These are phyloP conservation scores for Protosalanx chinensis DNA, from an alignment of 2,797 vertebrate species.

Conservation along the genomic window DNA sequence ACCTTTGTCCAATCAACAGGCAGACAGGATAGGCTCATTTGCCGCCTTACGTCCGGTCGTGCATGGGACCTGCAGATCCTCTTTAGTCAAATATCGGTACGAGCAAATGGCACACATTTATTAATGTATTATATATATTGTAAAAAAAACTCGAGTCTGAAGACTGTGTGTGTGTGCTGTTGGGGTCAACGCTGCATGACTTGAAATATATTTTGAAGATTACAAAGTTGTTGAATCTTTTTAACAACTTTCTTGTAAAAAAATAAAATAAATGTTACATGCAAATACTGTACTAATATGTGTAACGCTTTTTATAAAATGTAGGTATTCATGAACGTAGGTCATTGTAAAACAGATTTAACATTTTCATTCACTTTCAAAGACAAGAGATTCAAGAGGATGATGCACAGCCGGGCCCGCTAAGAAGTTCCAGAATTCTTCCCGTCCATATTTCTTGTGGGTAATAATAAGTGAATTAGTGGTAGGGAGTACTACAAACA, in stretches of 20 bases:
- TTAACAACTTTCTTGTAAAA: too few relatives aligned
- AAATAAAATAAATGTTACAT: too few relatives aligned
- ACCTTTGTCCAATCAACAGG: slow-evolving; percentile 75
- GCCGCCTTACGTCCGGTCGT: slow-evolving; percentile 47
- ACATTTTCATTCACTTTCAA: slow-evolving; percentile 16
- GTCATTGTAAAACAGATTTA: too few relatives aligned
- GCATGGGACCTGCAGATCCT: slow-evolving; percentile 30
- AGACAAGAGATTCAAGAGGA: slow-evolving; percentile 45
- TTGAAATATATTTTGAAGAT: slow-evolving; percentile 33
- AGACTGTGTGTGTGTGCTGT: slow-evolving; percentile 10
- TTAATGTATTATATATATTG: slow-evolving; percentile 27
- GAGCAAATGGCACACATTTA: background rate
- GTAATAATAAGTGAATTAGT: slow-evolving; percentile 76
- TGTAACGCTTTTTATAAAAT: too few relatives aligned
- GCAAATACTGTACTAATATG: too few relatives aligned
- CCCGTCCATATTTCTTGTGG: slow-evolving; percentile 60
- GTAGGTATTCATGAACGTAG: too few relatives aligned
- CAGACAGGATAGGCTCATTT: slow-evolving; percentile 62
- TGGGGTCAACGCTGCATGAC: background rate
- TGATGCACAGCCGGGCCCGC: slow-evolving; percentile 30
- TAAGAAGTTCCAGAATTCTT: slow-evolving; percentile 37
- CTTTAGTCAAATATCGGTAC: background rate
- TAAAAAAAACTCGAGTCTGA: slow-evolving; percentile 1
- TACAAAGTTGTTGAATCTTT: background rate
- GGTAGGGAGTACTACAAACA: slow-evolving; percentile 72